Base-by-base conservation (phyloP, 2,113 vertebrate species). In the Coracopsis vasa region DNA sequence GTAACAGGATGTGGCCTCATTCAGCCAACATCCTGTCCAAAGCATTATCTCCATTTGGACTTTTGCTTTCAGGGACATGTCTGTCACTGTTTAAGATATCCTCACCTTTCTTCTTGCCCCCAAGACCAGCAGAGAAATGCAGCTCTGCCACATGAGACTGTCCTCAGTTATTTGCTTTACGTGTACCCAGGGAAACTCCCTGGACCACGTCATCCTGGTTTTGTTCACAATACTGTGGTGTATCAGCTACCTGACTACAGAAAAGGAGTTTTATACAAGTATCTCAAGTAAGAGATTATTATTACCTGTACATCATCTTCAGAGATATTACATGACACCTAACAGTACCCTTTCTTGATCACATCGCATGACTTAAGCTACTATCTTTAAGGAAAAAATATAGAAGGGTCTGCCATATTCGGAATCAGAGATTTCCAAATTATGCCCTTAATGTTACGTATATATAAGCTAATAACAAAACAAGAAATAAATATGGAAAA, bases 111-210 rank as follows among this genome's bases (percentile, higher is more conserved):
- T 66, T 80, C 27, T 47, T 65, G 16, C 41, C 31, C 80, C 17
- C 53, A 75, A 66, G 58, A 72, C 24, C 45, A 44, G 25, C 11
- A 90, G 44, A 65, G 2, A 83, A 75, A 47, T 0, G 1, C n/a
- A 62, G 10, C 9, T 58, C 5, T 16, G 16, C 0, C 1, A 25
- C 13, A 28, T 33, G 13, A 3, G 16, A 2, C 23, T 91, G 10
- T 51, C 20, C 35, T 78, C 64, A 37, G 5, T 42, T 56, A 33
- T 33, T 39, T 70, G 13, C 13, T 70, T 61, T 53, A 73, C 20
- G 9, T 42, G 19, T 48, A 28, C 8, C 10, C 7, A 80, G 7
- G 19, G 12, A 39, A 83, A 44, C 11, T 2, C 8, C 8, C 51
- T 33, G 47, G 13, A 56, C 14, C 0, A 0, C 12, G 15, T 44